Conservation (phyloP, 2,797 vertebrate genomes). For the Rhinichthys osculus region DNA sequence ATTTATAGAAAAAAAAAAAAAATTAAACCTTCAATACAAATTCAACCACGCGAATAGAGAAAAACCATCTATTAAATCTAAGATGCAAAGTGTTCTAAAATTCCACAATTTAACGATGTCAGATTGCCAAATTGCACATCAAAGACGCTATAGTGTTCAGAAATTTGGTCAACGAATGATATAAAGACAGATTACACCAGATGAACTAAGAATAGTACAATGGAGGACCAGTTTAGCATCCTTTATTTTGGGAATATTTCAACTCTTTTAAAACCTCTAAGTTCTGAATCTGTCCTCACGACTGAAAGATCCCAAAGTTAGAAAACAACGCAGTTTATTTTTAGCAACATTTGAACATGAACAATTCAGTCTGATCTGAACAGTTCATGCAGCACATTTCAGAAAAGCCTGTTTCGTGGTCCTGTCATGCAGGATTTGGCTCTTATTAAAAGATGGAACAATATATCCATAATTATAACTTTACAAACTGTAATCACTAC, state of each 20-base stretch:
- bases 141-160: background rate
- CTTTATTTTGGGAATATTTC: background rate
- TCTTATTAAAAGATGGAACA: background rate
- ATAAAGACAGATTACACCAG: background rate
- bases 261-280: background rate
- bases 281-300: background rate
- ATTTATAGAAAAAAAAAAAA: background rate
- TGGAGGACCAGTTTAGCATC: background rate
- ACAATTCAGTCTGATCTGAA: background rate
- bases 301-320: background rate
- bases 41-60: background rate
- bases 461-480: too few species aligned
- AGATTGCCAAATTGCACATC: background rate
- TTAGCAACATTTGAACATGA: background rate
- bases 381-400: background rate
- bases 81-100: background rate
- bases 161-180: background rate
- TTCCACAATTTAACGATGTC: background rate
- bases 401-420: background rate
- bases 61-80: background rate
- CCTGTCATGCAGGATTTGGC: too few species aligned
- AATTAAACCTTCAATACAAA: background rate
- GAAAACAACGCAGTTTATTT: background rate
- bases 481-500: too few species aligned
- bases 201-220: background rate